Percentiles rank a stretch among this genome's conserved stretches.
Conservation (phyloP, 2,113 vertebrate genomes). For the Astur gentilis region DNA sequence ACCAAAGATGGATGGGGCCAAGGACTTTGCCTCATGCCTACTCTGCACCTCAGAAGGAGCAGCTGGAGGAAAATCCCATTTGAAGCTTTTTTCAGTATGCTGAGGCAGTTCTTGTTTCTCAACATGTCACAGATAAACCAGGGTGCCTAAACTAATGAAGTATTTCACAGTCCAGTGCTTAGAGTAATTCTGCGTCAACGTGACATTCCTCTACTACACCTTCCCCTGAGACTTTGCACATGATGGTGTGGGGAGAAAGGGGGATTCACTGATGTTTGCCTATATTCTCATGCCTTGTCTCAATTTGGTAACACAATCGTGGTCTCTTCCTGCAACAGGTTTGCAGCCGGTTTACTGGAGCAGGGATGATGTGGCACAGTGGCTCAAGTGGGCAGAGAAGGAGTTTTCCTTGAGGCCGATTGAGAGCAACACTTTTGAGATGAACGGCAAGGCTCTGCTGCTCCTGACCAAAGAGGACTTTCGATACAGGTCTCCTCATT, state of each 20-base stretch:
- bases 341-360: constrained; percentile 93
- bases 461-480: constrained; percentile 99
- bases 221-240: background rate
- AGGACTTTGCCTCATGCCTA: background rate
- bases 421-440: constrained; percentile 92
- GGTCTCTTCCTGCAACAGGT: constrained; percentile 70
- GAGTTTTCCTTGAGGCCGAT: constrained; percentile 93
- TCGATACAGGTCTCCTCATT: constrained; percentile 93
- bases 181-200: background rate
- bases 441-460: constrained; percentile 97
- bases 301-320: background rate
- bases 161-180: background rate
- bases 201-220: background rate
- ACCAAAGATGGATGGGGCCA: background rate
- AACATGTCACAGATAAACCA: background rate
- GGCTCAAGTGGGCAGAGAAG: constrained; percentile 95
- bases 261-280: background rate
- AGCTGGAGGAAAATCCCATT: background rate
- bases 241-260: background rate
- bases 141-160: background rate
- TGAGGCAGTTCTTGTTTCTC: background rate
- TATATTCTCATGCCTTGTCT: background rate
- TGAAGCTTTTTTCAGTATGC: background rate
- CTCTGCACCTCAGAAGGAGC: background rate
- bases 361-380: constrained; percentile 93